Conservation (phyloP, 2,113 vertebrate genomes). For the Lasiurus cinereus region DNA sequence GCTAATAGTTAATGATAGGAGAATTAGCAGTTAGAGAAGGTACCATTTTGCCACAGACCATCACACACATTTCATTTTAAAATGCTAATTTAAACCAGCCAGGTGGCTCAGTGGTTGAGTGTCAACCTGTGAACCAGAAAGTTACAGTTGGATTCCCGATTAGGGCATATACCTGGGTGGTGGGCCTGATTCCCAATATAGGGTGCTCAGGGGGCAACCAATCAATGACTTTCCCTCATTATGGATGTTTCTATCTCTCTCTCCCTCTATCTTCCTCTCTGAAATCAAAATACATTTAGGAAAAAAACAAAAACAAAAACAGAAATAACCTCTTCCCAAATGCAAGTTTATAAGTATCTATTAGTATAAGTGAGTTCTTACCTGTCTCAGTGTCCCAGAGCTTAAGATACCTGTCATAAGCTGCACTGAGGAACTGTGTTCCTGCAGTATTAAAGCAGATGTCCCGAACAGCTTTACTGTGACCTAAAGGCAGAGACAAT, state of each 20-base stretch:
- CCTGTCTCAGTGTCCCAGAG: constrained; percentile 99
- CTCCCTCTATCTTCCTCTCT: too few relatives aligned
- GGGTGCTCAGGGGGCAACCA: too few relatives aligned
- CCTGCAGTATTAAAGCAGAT: constrained; percentile 97
- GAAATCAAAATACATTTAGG: too few relatives aligned
- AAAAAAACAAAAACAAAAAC: too few relatives aligned
- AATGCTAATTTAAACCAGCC: background rate
- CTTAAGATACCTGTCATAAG: constrained; percentile 98
- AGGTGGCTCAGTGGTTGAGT: too few relatives aligned
- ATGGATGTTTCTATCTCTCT: too few relatives aligned
- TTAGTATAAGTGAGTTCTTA: constrained; percentile 78
- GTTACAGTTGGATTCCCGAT: too few relatives aligned
- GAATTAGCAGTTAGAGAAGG: background rate
- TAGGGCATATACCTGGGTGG: too few relatives aligned
- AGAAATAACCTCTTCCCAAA: background rate
- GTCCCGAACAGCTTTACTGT: constrained; percentile 98
- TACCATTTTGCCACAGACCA: background rate
- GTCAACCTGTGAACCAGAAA: too few relatives aligned
- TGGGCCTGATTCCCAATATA: too few relatives aligned
- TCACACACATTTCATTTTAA: background rate
- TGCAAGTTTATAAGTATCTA: background rate
- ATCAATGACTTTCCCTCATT: too few relatives aligned
- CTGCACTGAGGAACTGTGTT: constrained; percentile 96
- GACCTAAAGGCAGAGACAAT: constrained; percentile 88
- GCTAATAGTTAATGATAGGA: background rate